phyloP scores from a whole-genome alignment of 2,797 vertebrate species.

The Darevskia nairensis region DNA sequence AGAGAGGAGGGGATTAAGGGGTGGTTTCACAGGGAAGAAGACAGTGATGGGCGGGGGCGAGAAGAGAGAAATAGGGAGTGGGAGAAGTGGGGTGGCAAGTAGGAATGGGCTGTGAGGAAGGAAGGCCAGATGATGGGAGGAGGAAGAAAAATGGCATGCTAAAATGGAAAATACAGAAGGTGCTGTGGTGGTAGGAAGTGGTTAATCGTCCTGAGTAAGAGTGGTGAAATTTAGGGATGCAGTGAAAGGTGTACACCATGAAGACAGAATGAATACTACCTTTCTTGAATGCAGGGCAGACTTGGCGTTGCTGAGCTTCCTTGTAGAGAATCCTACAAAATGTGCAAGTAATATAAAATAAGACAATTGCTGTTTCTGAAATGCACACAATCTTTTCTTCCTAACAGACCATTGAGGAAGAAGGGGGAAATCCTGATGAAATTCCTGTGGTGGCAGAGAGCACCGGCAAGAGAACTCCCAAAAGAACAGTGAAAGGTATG shows the following conservation, averaged over 20 bases:
- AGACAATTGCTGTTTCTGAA: background rate
- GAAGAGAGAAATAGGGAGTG: background rate
- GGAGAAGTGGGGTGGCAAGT: background rate
- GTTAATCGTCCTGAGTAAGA: background rate
- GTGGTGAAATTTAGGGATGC: background rate
- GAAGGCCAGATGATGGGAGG: background rate
- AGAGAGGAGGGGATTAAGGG: no score
- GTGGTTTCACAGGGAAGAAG: no score
- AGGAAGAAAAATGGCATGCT: no score
- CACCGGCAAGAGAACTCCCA: constrained; percentile 83
- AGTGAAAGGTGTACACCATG: no score
- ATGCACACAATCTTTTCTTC: constrained; percentile 9
- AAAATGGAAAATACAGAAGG: no score
- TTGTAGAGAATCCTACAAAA: background rate
- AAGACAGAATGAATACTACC: background rate
- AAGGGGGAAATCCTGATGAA: constrained; percentile 96
- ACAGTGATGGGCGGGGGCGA: no score
- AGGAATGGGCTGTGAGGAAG: background rate
- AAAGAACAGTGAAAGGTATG: constrained; percentile 88
- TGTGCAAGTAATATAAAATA: no score
- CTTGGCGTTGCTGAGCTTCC: background rate
- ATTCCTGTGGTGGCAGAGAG: constrained; percentile 85
- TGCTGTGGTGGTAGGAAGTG: background rate
- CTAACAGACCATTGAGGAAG: constrained; percentile 92
- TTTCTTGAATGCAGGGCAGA: background rate